Evolutionary conservation across 2,797 vertebrate species (phyloP).

Genomic region (Xiphophorus birchmanni): DNA sequence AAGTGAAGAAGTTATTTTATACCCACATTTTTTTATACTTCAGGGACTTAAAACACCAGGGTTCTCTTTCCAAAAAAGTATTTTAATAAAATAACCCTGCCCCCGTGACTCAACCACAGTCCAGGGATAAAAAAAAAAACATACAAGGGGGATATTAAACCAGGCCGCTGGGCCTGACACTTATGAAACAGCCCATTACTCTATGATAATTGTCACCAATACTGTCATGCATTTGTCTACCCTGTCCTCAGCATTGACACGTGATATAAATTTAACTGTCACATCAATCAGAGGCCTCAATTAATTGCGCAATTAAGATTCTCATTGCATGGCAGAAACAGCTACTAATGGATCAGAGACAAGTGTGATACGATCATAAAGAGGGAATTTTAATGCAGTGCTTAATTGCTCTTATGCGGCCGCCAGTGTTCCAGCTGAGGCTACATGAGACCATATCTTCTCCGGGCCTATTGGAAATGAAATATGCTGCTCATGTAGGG

Average conservation of each 20-base stretch:
- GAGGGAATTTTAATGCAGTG: slow-evolving; percentile 83
- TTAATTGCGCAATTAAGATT: slow-evolving; percentile 86
- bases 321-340: slow-evolving; percentile 81
- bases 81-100: slow-evolving; percentile 29
- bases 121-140: slow-evolving; percentile 26
- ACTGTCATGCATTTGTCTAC: slow-evolving; percentile 71
- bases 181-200: slow-evolving; percentile 69
- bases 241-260: slow-evolving; percentile 52
- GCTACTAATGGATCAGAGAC: slow-evolving; percentile 83
- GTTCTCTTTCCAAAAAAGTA: slow-evolving; percentile 8
- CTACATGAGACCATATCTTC: slow-evolving; percentile 63
- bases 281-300: slow-evolving; percentile 79
- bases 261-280: slow-evolving; percentile 78
- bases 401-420: slow-evolving; percentile 82
- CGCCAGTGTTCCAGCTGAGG: slow-evolving; percentile 58
- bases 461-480: slow-evolving; percentile 24
- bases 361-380: slow-evolving; percentile 83
- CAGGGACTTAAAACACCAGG: background rate
- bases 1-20: background rate
- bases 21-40: slow-evolving; percentile 13
- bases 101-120: slow-evolving; percentile 39
- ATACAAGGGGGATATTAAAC: slow-evolving; percentile 42
- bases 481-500: slow-evolving; percentile 40
- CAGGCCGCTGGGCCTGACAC: slow-evolving; percentile 50
- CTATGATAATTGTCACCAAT: slow-evolving; percentile 72